Conservation (phyloP, 2,113 vertebrate genomes). For the Carassius carassius region DNA sequence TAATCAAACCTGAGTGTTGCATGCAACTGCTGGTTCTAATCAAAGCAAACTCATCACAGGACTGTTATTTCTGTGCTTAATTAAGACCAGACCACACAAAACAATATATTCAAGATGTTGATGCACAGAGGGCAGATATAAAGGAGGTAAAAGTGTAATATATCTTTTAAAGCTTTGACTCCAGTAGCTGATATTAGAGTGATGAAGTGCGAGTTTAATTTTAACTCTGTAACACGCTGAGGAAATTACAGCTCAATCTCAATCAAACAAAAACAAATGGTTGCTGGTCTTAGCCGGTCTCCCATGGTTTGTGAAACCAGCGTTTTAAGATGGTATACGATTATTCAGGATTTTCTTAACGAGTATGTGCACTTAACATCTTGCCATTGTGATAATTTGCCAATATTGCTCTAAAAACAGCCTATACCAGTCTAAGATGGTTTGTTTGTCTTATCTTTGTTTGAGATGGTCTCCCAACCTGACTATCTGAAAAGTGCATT, state of each 20-base stretch:
- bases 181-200: background rate
- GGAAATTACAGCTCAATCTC: background rate
- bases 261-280: background rate
- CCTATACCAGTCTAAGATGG: background rate
- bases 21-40: slow-evolving; percentile 28
- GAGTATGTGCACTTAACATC: background rate
- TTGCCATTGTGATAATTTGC: background rate
- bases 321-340: background rate
- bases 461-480: background rate
- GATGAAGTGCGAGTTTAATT: background rate
- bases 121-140: background rate
- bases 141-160: background rate
- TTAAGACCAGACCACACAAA: slow-evolving; percentile 15
- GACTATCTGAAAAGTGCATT: background rate
- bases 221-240: background rate
- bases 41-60: background rate
- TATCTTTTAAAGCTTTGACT: background rate
- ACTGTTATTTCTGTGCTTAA: background rate
- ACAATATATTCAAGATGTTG: slow-evolving; percentile 14
- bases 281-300: background rate
- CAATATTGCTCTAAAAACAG: background rate
- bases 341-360: background rate
- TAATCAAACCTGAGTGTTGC: background rate
- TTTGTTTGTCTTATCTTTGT: background rate
- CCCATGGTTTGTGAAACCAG: background rate